phyloP scores from a whole-genome alignment of 2,113 vertebrate species.

The Aythya baeri region DNA sequence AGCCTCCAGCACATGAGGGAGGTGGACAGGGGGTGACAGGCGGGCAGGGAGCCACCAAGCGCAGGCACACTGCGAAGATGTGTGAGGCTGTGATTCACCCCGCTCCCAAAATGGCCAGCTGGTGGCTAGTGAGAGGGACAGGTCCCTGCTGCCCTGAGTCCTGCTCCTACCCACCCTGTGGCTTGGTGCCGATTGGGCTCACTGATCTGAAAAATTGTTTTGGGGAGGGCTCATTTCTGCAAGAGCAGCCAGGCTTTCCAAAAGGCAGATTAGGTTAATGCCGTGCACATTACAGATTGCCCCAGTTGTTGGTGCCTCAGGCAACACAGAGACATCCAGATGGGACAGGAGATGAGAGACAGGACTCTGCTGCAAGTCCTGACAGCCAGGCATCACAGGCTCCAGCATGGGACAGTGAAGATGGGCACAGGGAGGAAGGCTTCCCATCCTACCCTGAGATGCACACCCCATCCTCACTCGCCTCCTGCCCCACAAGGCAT shows the following conservation, averaged over 20 bases:
- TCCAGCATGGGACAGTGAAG: fast-evolving
- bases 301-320: too few relatives aligned
- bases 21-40: not conserved
- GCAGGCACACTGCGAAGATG: not conserved
- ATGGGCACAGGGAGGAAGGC: fast-evolving
- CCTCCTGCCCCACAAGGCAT: not conserved
- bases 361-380: not conserved
- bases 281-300: not conserved
- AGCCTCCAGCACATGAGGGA: not conserved
- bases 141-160: fast-evolving
- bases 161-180: not conserved
- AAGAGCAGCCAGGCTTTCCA: not conserved
- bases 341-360: fast-evolving
- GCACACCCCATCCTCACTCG: not conserved
- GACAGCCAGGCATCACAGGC: not conserved
- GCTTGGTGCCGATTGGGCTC: not conserved
- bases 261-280: not conserved
- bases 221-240: not conserved
- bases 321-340: fast-evolving
- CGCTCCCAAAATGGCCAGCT: fast-evolving
- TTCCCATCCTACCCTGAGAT: not conserved
- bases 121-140: too few relatives aligned
- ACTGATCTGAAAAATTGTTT: not conserved
- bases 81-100: fast-evolving
- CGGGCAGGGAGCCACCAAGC: not conserved